These are phyloP conservation scores for Sweltsa coloradensis DNA, from an alignment of 1,140 invertebrate species.

Conservation along the genomic window DNA sequence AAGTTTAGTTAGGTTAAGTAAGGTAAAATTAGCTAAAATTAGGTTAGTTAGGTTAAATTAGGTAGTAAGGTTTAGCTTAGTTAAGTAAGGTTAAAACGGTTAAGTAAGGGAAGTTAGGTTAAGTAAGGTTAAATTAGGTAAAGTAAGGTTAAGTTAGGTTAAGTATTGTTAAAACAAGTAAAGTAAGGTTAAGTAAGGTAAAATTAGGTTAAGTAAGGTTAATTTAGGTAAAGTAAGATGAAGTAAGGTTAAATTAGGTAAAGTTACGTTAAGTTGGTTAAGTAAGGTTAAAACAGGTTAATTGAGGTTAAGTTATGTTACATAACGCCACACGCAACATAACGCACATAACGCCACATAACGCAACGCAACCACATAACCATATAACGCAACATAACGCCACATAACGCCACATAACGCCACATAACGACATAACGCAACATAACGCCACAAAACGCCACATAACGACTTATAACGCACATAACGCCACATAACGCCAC, in stretches of 20 bases:
- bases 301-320: too few relatives aligned
- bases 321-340: too few relatives aligned
- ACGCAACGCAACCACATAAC: slow-evolving; percentile 21
- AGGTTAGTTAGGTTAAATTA: slow-evolving; percentile 1
- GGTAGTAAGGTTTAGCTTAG: background rate
- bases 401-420: background rate
- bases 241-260: slow-evolving; percentile 20
- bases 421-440: too few relatives aligned
- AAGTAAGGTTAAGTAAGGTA: background rate
- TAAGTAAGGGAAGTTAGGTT: background rate
- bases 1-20: background rate
- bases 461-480: too few relatives aligned
- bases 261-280: slow-evolving; percentile 18
- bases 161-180: background rate
- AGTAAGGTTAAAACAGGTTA: too few relatives aligned
- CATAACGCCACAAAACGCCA: too few relatives aligned
- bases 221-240: slow-evolving; percentile 22
- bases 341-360: too few relatives aligned
- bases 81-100: slow-evolving; percentile 4
- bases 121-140: background rate
- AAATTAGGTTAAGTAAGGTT: slow-evolving; percentile 23
- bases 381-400: slow-evolving; percentile 14
- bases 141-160: slow-evolving; percentile 2
- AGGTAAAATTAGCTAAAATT: slow-evolving; percentile 3
- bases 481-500: too few relatives aligned